These are phyloP conservation scores for Torymus tubicola DNA, from an alignment of 2,888 invertebrate genomes.

Conservation along the genomic window DNA sequence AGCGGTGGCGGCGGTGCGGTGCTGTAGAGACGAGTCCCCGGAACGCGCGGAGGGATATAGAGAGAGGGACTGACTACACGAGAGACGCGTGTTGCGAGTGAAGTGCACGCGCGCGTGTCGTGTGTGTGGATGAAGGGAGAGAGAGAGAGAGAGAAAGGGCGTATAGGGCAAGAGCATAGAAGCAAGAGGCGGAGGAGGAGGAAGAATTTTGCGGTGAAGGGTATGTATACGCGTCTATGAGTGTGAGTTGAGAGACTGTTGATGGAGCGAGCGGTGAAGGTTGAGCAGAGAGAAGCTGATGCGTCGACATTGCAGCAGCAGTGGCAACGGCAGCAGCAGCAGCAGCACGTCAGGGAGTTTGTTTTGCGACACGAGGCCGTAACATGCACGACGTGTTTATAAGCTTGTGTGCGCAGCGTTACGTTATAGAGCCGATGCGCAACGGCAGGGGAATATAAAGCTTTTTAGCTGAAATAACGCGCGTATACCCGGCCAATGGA, in stretches of 20 bases:
- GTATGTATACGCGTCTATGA: background rate
- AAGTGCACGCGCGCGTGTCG: background rate
- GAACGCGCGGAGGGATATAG: constrained; percentile 37
- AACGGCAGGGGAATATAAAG: no score
- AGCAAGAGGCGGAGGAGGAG: no score
- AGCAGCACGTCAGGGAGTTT: no score
- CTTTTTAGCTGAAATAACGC: no score
- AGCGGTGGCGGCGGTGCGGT: constrained; percentile 56
- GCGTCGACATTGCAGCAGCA: background rate
- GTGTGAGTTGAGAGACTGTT: background rate
- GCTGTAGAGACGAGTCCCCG: constrained; percentile 43
- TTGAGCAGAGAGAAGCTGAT: background rate
- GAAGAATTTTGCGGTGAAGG: no score
- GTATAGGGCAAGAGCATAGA: background rate
- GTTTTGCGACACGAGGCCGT: no score
- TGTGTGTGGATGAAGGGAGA: background rate
- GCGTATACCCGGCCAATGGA: no score
- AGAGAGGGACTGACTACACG: no score
- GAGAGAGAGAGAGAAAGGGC: background rate
- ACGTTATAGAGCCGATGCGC: no score
- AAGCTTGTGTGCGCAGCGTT: no score
- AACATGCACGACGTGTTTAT: no score
- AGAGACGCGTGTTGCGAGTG: background rate
- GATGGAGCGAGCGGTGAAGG: background rate
- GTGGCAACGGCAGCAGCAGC: background rate